These are phyloP conservation scores for Hypotaenidia okinawae DNA, from an alignment of 2,797 vertebrate genomes.

Conservation along the genomic window DNA sequence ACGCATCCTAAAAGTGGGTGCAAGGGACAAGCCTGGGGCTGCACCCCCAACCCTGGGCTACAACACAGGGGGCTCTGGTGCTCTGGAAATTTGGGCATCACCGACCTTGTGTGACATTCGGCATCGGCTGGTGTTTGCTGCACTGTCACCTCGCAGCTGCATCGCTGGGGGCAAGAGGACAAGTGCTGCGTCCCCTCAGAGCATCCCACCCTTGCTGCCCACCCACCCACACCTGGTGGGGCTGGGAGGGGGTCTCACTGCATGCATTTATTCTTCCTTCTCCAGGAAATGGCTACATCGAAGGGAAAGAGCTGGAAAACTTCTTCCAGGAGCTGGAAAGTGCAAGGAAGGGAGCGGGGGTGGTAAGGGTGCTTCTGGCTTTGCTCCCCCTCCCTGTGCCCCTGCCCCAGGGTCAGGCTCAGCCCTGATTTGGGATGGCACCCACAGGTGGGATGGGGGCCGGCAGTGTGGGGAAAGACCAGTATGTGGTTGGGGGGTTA, in stretches of 20 bases:
- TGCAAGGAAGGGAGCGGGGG: constrained; percentile 89
- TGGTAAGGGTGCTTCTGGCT: constrained; percentile 82
- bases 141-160: neutral
- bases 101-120: neutral
- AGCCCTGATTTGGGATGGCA: neutral
- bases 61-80: fast-evolving
- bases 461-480: fast-evolving
- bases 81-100: neutral
- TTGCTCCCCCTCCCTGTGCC: neutral
- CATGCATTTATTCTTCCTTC: neutral
- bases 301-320: constrained; percentile 97
- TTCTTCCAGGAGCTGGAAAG: constrained; percentile 94
- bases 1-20: neutral
- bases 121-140: fast-evolving
- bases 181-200: fast-evolving
- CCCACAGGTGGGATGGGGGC: fast-evolving
- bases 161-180: neutral
- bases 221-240: neutral
- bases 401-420: neutral
- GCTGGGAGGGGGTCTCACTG: fast-evolving
- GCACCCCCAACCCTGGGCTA: neutral
- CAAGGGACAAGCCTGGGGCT: neutral
- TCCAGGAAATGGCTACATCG: constrained; percentile 96
- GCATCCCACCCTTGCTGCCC: neutral
- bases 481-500: fast-evolving